Evolutionary conservation across 2,888 invertebrate species (phyloP).

Genomic region (Clistopyga incitator): DNA sequence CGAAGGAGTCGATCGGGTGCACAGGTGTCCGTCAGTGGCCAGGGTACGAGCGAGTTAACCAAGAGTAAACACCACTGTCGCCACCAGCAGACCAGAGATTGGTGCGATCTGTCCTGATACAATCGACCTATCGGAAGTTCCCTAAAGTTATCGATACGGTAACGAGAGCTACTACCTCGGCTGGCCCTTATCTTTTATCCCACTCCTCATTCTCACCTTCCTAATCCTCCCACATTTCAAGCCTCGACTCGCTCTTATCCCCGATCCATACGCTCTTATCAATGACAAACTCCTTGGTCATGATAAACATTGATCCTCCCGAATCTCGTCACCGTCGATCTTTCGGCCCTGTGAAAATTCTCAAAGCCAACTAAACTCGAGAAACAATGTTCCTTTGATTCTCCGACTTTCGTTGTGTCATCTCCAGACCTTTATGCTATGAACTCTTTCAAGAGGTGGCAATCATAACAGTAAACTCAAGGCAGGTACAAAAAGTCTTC

Average conservation of each 20-base stretch:
- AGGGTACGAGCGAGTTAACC: slow-evolving; percentile 41
- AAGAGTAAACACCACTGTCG: slow-evolving; percentile 27
- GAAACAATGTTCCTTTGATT: not conserved
- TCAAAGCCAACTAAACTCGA: not conserved
- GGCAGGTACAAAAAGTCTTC: not conserved
- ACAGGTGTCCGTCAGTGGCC: slow-evolving; percentile 67
- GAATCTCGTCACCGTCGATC: not conserved
- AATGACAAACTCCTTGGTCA: not conserved
- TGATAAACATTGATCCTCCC: not conserved
- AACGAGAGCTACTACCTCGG: not conserved
- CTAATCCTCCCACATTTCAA: not conserved
- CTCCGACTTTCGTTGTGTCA: not conserved
- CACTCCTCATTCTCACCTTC: not conserved
- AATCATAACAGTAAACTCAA: not conserved
- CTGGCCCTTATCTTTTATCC: not conserved
- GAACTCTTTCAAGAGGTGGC: slow-evolving; percentile 6
- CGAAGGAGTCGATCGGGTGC: slow-evolving; percentile 64
- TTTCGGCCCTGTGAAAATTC: not conserved
- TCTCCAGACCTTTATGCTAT: slow-evolving; percentile 6
- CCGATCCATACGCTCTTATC: not conserved
- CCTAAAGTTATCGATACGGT: not conserved
- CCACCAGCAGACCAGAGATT: slow-evolving; percentile 5
- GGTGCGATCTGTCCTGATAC: slow-evolving; percentile 59
- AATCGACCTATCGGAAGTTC: slow-evolving; percentile 40
- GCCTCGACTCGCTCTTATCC: not conserved